Percentiles rank a stretch among this genome's conserved stretches.
Evolutionary conservation across 2,113 vertebrate genomes (phyloP).

Genomic region (Esox niger): DNA sequence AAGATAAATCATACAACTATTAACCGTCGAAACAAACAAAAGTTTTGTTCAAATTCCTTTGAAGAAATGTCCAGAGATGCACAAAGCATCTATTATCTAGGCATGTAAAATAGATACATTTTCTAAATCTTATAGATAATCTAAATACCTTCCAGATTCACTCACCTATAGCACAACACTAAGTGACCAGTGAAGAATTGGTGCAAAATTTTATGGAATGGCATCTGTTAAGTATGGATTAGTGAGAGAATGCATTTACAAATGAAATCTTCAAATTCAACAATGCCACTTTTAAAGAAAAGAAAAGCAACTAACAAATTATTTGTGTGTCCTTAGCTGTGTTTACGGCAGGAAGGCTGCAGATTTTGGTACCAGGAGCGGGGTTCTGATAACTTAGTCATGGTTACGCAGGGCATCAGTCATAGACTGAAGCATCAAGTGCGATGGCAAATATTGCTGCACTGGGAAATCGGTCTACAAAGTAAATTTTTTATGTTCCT

Average conservation of each 20-base stretch:
- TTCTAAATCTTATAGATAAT: neutral
- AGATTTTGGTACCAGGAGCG: constrained; percentile 1
- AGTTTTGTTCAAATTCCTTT: neutral
- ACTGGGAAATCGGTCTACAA: neutral
- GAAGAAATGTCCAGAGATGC: neutral
- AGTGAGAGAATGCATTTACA: no score
- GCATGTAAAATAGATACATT: no score
- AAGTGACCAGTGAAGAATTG: no score
- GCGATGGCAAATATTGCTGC: neutral
- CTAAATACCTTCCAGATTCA: no score
- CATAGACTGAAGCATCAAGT: no score
- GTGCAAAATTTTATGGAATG: no score
- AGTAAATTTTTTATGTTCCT: neutral
- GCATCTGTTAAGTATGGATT: no score
- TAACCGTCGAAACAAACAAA: neutral
- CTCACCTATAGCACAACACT: no score
- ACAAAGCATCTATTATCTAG: neutral
- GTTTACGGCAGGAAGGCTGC: neutral
- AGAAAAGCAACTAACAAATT: no score
- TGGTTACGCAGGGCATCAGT: no score
- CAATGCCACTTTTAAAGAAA: no score
- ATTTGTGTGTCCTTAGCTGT: neutral
- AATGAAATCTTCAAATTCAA: no score
- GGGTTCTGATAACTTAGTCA: neutral
- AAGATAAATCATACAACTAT: neutral